Percentiles rank a stretch among this genome's conserved stretches.
These are phyloP conservation scores for Parazoanthus swiftii DNA, from an alignment of 92 coral and sea anemone species.

Conservation along the genomic window DNA sequence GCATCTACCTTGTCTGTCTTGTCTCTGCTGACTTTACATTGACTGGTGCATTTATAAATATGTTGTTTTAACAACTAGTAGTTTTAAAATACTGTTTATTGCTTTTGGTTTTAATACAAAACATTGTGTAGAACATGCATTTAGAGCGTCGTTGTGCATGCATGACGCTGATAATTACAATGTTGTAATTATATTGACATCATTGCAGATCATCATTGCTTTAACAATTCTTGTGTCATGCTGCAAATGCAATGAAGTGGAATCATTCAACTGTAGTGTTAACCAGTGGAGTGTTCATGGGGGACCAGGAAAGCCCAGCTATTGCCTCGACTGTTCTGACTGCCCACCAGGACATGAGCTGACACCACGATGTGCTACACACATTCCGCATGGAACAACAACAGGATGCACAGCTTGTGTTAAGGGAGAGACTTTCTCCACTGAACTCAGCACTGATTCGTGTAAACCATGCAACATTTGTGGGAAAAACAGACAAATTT, in stretches of 20 bases:
- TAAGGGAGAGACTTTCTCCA: slow-evolving; percentile 8
- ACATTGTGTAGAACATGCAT: too few species aligned
- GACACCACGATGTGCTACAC: slow-evolving; percentile 7
- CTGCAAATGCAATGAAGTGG: neutral
- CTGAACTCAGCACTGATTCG: neutral
- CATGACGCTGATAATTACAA: too few species aligned
- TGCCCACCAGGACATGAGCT: slow-evolving; percentile 24
- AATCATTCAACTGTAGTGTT: neutral
- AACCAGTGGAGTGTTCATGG: neutral
- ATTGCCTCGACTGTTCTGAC: slow-evolving; percentile 4
- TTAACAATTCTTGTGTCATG: too few species aligned
- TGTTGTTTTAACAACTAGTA: neutral
- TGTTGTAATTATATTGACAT: neutral
- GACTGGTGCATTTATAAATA: too few species aligned
- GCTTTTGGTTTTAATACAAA: too few species aligned
- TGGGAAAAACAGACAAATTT: neutral
- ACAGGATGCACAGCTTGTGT: neutral
- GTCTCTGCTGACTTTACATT: too few species aligned
- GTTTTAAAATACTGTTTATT: too few species aligned
- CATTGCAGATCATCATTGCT: neutral
- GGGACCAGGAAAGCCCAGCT: neutral
- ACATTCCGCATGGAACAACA: too few species aligned
- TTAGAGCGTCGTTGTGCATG: neutral
- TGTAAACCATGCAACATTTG: slow-evolving; percentile 28
- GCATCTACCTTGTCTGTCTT: too few species aligned